phyloP scores from a whole-genome alignment of 2,113 vertebrate genomes.

The Rhinolophus sinicus region DNA sequence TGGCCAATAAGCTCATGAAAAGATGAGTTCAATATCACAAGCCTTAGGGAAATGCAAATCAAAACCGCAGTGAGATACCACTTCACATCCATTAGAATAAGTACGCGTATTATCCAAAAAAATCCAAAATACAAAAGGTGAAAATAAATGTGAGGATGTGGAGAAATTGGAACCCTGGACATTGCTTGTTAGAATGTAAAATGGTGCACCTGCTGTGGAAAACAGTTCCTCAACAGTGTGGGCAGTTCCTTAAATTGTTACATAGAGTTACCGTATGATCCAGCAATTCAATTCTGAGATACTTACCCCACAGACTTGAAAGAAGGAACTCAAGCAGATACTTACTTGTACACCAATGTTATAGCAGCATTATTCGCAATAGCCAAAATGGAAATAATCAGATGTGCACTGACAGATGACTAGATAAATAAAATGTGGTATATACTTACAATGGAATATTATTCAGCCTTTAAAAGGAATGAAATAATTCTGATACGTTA shows the following conservation, averaged over 20 bases:
- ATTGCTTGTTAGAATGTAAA: background rate
- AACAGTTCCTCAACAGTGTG: background rate
- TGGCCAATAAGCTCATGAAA: background rate
- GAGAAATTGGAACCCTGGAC: background rate
- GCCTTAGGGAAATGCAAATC: conserved; percentile 26
- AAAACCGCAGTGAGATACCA: background rate
- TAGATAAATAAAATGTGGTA: background rate
- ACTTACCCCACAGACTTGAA: background rate
- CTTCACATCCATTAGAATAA: background rate
- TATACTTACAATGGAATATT: background rate
- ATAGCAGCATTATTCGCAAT: background rate
- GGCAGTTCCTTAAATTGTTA: background rate
- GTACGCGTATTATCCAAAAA: background rate
- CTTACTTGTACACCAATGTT: background rate
- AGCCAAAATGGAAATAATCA: background rate
- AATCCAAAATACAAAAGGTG: background rate
- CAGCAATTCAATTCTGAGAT: background rate
- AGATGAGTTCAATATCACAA: background rate
- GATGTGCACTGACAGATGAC: background rate
- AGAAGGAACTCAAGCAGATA: background rate
- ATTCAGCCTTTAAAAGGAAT: background rate
- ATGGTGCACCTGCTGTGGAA: background rate
- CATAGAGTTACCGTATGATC: background rate
- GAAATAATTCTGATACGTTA: conserved; percentile 4
- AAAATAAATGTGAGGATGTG: background rate